Evolutionary conservation across 2,888 invertebrate genomes (phyloP).

Genomic region (Ophion ellenae): DNA sequence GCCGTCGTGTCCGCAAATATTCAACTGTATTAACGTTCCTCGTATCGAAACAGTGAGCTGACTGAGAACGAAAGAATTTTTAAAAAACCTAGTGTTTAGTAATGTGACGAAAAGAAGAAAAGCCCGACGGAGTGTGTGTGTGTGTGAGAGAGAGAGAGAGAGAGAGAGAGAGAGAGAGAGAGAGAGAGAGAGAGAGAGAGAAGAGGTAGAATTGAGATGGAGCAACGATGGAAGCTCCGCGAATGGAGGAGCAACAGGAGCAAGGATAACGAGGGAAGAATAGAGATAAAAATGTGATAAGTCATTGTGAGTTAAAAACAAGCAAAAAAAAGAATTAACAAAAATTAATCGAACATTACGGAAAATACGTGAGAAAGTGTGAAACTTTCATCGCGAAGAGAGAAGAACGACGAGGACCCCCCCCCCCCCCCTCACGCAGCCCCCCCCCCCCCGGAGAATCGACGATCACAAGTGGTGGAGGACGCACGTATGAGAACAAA

Average conservation of each 20-base stretch:
- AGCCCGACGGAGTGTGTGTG: slow-evolving; percentile 17
- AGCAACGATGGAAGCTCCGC: slow-evolving; percentile 12
- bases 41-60: slow-evolving; percentile 81
- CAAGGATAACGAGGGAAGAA: slow-evolving; percentile 63
- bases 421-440: not conserved
- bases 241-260: slow-evolving; percentile 40
- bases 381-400: slow-evolving; percentile 30
- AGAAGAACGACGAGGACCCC: slow-evolving; percentile 27
- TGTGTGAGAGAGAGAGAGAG: slow-evolving; percentile 66
- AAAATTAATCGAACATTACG: slow-evolving; percentile 33
- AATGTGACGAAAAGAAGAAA: slow-evolving; percentile 55
- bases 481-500: slow-evolving; percentile 2
- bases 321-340: slow-evolving; percentile 25
- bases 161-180: slow-evolving; percentile 54
- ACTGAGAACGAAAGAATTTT: slow-evolving; percentile 78
- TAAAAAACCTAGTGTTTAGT: slow-evolving; percentile 59
- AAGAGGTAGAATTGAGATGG: slow-evolving; percentile 41
- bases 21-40: slow-evolving; percentile 84
- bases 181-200: slow-evolving; percentile 64
- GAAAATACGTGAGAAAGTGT: slow-evolving; percentile 16
- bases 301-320: slow-evolving; percentile 80
- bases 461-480: slow-evolving; percentile 12
- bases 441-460: slow-evolving; percentile 11
- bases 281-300: slow-evolving; percentile 82
- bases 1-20: slow-evolving; percentile 82